Conservation (phyloP, 2,888 invertebrate species). For the Caenorhabditis sp. region DNA sequence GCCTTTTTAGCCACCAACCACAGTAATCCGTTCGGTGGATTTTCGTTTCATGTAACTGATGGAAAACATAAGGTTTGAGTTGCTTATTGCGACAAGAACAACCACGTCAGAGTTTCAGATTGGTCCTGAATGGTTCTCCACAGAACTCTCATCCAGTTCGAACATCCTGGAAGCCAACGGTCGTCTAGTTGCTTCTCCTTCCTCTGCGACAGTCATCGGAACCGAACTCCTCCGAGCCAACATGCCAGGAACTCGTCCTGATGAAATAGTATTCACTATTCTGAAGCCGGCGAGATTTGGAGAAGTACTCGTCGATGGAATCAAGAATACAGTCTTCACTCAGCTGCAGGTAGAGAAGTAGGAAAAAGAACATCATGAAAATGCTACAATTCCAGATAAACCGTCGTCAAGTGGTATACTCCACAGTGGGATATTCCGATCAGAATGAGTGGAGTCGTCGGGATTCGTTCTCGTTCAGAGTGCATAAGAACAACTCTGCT, state of each 20-base stretch:
- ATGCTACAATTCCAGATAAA: conserved; percentile 67
- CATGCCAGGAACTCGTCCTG: conserved; percentile 73
- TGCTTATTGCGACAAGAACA: neutral
- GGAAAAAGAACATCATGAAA: too few species aligned
- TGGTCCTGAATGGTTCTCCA: conserved; percentile 81
- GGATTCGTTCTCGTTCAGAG: conserved; percentile 70
- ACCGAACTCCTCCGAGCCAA: conserved; percentile 78
- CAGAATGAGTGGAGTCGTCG: conserved; percentile 73
- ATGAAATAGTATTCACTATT: conserved; percentile 76
- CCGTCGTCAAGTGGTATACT: conserved; percentile 69
- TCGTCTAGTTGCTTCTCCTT: conserved; percentile 71
- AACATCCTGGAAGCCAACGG: conserved; percentile 71
- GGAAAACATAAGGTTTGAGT: conserved; percentile 75
- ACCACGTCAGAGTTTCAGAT: conserved; percentile 61
- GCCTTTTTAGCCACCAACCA: conserved; percentile 54
- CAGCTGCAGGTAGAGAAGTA: conserved; percentile 65
- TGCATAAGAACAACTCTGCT: conserved; percentile 67
- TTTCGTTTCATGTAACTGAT: conserved; percentile 81
- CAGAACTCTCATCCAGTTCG: conserved; percentile 72
- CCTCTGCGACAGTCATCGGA: conserved; percentile 73
- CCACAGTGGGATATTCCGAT: conserved; percentile 56
- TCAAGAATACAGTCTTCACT: conserved; percentile 64
- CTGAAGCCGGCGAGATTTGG: conserved; percentile 73
- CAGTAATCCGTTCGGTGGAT: conserved; percentile 72
- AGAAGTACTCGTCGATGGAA: conserved; percentile 71